Percentiles rank a stretch among this genome's conserved stretches.
Evolutionary conservation across 2,797 vertebrate species (phyloP).

Genomic region (Pangasius krempfi): DNA sequence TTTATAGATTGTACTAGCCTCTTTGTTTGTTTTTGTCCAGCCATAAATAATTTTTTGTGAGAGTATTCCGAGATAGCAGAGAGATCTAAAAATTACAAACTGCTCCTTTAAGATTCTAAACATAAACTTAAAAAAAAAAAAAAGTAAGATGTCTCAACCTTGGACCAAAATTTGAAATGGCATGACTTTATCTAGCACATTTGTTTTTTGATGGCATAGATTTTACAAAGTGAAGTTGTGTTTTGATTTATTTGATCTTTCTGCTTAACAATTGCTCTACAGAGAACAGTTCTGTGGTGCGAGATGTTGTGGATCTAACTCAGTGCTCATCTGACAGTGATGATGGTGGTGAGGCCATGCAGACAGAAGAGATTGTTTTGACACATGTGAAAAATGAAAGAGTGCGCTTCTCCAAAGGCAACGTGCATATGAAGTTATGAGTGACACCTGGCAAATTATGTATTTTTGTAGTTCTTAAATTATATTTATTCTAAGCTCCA

Average conservation of each 20-base stretch:
- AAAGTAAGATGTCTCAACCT: background rate
- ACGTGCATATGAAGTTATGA: background rate
- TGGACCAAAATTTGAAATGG: background rate
- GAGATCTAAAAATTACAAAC: background rate
- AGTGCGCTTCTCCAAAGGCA: conserved; percentile 35
- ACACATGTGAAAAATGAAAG: conserved; percentile 6
- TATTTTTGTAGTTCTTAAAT: background rate
- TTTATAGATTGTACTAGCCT: background rate
- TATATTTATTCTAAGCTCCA: background rate
- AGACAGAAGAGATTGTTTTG: conserved; percentile 26
- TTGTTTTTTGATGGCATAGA: background rate
- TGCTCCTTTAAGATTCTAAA: background rate
- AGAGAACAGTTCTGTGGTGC: background rate
- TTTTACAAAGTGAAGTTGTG: background rate
- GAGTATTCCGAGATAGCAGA: background rate
- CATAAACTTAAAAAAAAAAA: too few species aligned
- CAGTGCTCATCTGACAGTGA: conserved; percentile 79
- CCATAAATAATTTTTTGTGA: background rate
- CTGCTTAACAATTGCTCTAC: background rate
- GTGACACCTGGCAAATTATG: background rate
- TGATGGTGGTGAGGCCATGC: conserved; percentile 54
- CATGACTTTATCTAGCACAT: background rate
- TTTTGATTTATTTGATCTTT: background rate
- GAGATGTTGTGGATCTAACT: conserved; percentile 78
- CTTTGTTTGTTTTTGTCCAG: background rate